phyloP scores from a whole-genome alignment of 1,140 invertebrate genomes.

The Hypothenemus hampei region DNA sequence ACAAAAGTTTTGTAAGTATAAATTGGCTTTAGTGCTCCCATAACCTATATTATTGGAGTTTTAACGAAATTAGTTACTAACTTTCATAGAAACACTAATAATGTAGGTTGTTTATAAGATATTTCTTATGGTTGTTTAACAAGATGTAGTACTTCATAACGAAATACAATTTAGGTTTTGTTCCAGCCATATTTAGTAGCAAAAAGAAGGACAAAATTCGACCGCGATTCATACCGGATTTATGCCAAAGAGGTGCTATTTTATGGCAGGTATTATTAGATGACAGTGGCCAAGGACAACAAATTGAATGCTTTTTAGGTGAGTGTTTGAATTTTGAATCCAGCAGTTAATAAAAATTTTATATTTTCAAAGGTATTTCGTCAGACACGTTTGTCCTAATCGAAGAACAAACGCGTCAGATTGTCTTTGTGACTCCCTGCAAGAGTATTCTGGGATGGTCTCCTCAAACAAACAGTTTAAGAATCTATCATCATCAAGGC shows the following conservation, averaged over 20 bases:
- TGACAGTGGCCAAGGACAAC: constrained; percentile 61
- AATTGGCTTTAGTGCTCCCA: background rate
- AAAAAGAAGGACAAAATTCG: constrained; percentile 65
- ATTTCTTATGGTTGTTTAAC: too few relatives aligned
- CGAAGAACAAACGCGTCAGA: constrained; percentile 75
- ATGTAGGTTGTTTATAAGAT: too few relatives aligned
- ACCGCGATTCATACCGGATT: constrained; percentile 63
- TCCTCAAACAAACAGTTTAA: constrained; percentile 51
- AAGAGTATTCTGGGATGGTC: constrained; percentile 67
- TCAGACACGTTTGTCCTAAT: constrained; percentile 82
- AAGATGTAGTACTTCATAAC: background rate
- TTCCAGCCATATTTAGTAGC: constrained; percentile 61
- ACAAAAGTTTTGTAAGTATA: constrained; percentile 84
- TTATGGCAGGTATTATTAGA: constrained; percentile 72
- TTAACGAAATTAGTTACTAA: too few relatives aligned
- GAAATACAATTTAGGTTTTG: constrained; percentile 16
- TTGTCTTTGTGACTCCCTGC: constrained; percentile 82
- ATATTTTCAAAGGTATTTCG: constrained; percentile 73
- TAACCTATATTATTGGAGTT: background rate
- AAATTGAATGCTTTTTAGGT: constrained; percentile 78
- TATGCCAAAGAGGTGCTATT: constrained; percentile 65
- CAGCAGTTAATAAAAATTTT: background rate
- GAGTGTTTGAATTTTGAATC: background rate
- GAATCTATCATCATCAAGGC: constrained; percentile 72
- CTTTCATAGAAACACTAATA: too few relatives aligned